phyloP scores from a whole-genome alignment of 1,140 invertebrate genomes.

The Nylanderia fulva region DNA sequence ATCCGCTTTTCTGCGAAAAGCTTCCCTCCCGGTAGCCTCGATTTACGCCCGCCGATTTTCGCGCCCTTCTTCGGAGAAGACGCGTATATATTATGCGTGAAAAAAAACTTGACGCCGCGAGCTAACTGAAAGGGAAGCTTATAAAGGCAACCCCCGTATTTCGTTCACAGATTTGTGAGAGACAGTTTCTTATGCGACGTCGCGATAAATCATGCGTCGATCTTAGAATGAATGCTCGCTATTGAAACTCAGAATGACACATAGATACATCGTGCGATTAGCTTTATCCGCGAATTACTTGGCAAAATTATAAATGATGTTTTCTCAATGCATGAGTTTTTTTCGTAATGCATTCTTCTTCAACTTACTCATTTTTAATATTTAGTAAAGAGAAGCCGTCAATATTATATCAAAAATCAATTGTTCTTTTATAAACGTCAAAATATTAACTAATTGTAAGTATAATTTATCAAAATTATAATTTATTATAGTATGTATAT shows the following conservation, averaged over 20 bases:
- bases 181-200: constrained; percentile 37
- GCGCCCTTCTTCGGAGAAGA: constrained; percentile 16
- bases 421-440: too few relatives aligned
- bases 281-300: neutral
- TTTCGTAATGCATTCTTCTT: neutral
- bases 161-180: constrained; percentile 18
- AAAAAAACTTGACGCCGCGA: constrained; percentile 24
- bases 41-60: constrained; percentile 62
- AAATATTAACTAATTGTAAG: neutral
- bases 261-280: too few relatives aligned
- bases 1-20: constrained; percentile 31
- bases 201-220: constrained; percentile 34
- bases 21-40: constrained; percentile 8
- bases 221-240: neutral
- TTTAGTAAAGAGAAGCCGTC: neutral
- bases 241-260: constrained; percentile 1
- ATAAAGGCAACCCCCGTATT: neutral
- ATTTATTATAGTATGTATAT: neutral
- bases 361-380: neutral
- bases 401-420: neutral
- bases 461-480: neutral
- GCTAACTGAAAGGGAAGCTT: constrained; percentile 35
- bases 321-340: neutral
- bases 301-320: neutral
- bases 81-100: constrained; percentile 22